Conservation (phyloP, 2,113 vertebrate genomes). For the Rousettus leschenaultii region DNA sequence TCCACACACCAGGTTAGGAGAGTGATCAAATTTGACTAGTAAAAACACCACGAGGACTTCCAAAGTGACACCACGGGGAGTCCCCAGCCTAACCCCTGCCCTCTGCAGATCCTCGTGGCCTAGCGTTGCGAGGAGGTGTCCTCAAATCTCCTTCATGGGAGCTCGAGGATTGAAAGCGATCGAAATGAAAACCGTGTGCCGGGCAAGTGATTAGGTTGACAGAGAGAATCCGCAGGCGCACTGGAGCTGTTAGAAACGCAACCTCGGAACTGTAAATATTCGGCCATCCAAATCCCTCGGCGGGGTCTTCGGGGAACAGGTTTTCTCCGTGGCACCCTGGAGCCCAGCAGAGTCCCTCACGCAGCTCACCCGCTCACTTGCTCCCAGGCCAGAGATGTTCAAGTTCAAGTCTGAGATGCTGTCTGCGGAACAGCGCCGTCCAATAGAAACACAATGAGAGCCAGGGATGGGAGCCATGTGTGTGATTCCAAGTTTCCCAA, state of each 20-base stretch:
- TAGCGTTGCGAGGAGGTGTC: constrained; percentile 18
- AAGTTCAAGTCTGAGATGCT: neutral
- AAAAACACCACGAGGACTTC: neutral
- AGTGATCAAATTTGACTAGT: neutral
- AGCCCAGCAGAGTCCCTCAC: constrained; percentile 54
- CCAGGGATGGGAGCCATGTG: neutral
- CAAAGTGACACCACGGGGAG: neutral
- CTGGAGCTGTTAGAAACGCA: constrained; percentile 68
- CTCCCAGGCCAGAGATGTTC: neutral
- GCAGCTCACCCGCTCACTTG: neutral
- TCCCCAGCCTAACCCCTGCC: neutral
- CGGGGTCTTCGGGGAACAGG: constrained; percentile 54
- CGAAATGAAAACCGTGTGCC: constrained; percentile 72
- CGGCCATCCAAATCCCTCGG: constrained; percentile 64
- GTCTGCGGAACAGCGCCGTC: accelerated
- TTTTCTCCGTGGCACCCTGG: constrained; percentile 34
- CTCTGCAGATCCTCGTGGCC: neutral
- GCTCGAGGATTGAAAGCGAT: constrained; percentile 62
- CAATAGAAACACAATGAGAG: accelerated
- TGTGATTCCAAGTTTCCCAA: neutral
- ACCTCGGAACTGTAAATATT: constrained; percentile 70
- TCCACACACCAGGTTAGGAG: neutral
- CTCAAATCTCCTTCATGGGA: constrained; percentile 50
- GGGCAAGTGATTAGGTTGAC: constrained; percentile 56
- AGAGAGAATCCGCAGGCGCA: constrained; percentile 57